These are phyloP conservation scores for Eueremaeus valkanovi DNA, from an alignment of 2,888 invertebrate species.

Conservation along the genomic window DNA sequence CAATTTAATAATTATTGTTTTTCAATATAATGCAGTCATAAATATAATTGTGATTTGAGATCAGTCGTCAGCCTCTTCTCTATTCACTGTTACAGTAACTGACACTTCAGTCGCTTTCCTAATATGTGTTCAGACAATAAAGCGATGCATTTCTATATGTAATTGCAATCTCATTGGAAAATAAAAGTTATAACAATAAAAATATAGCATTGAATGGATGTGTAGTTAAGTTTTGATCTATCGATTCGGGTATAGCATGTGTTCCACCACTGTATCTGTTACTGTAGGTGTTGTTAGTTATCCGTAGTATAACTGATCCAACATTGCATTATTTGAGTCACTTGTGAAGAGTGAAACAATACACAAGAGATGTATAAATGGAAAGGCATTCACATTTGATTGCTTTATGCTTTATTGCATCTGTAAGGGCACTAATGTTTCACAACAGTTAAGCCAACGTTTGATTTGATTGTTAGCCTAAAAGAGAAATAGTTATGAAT, in stretches of 20 bases:
- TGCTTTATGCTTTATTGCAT: slow-evolving; percentile 27
- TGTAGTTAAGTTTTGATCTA: slow-evolving; percentile 1
- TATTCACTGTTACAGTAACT: no score
- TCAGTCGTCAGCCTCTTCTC: no score
- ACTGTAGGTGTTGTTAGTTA: slow-evolving; percentile 4
- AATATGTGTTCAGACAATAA: not conserved
- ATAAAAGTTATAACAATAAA: slow-evolving; percentile 24
- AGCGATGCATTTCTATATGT: not conserved
- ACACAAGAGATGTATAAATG: slow-evolving; percentile 27
- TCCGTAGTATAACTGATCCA: slow-evolving; percentile 5
- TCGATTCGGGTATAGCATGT: slow-evolving; percentile 7
- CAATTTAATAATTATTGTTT: no score
- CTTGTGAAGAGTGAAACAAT: slow-evolving; percentile 31
- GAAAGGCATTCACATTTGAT: slow-evolving; percentile 19
- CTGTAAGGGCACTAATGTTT: not conserved
- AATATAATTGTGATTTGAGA: no score
- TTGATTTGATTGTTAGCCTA: not conserved
- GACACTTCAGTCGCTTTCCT: no score
- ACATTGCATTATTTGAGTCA: slow-evolving; percentile 27
- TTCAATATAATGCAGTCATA: no score
- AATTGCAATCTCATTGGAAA: not conserved
- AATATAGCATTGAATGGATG: not conserved
- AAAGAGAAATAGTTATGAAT: not conserved
- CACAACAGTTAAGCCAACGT: not conserved
- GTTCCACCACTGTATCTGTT: not conserved